Evolutionary conservation across 2,797 vertebrate species (phyloP), one percentile per base, ranked within the genome.

Genomic region (Petrocephalus sullivani): DNA sequence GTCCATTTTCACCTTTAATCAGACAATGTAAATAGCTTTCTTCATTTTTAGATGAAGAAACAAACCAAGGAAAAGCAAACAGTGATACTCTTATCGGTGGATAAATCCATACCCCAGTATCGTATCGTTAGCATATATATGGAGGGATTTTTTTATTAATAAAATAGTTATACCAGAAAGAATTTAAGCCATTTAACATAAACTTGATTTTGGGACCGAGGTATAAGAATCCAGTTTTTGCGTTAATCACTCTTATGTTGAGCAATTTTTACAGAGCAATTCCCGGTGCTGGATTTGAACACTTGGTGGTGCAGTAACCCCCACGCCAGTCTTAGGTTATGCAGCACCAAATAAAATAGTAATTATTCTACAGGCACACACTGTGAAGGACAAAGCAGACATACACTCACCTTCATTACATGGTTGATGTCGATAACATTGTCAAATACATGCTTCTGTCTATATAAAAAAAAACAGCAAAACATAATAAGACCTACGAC

Each of bases 341-440:
- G n/a, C 49, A 53, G 51, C 21, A 83, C n/a, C 16, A 83, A 53
- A 23, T 53, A 51, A 83, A 83, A 51, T 82, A 51, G 23, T 83
- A 46, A 54, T 53, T 51, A 28, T 51, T 51, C 19, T 41, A 53
- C 81, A 83, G 81, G 81, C 49, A 53, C 19, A 83, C 19, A 82
- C 7, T 82, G n/a, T 82, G 41, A 82, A 82, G 49, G 49, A 21
- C 41, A 82, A 82, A 23, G 41, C 49, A 49, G 49, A 41, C 33
- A 81, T 4, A 56, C 51, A 56, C 67, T 71, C 93, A 99, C 98
- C 98, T 98, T 99, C 98, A 99, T 98, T 90, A 99, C 95, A 49
- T 98, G 96, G 92, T 99, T 97, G 91, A 99, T 97, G 93, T 99
- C 97, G 91, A 98, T 97, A 91, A 96, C 95, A 91, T 97, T 97